Conservation (phyloP, 2,113 vertebrate species). For the Scortum barcoo region DNA sequence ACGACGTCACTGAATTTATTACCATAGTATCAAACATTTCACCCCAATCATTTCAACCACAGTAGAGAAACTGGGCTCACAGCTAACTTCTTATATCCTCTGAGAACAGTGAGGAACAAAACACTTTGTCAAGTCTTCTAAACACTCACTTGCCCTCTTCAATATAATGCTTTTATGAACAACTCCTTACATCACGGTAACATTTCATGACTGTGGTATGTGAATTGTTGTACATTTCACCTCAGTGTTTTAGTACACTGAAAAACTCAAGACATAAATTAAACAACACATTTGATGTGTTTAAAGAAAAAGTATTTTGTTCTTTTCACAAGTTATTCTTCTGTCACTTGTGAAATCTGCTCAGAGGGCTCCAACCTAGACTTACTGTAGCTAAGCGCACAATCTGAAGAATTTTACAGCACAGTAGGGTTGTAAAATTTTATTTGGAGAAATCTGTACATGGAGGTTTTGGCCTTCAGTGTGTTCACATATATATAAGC, state of each 20-base stretch:
- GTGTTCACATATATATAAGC: slow-evolving; percentile 81
- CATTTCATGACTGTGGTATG: slow-evolving; percentile 21
- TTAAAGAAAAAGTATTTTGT: neutral
- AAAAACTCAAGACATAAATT: neutral
- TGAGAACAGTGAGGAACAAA: slow-evolving; percentile 14
- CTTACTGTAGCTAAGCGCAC: slow-evolving; percentile 3
- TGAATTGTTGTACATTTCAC: neutral
- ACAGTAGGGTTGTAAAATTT: slow-evolving; percentile 80
- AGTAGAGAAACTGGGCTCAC: slow-evolving; percentile 21
- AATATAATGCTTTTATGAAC: slow-evolving; percentile 32
- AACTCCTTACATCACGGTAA: slow-evolving; percentile 36
- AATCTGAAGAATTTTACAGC: slow-evolving; percentile 64
- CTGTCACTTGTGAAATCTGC: slow-evolving; percentile 19
- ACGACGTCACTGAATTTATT: slow-evolving; percentile 74
- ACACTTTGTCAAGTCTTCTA: slow-evolving; percentile 2
- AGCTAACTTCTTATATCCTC: slow-evolving; percentile 10
- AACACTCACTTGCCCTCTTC: slow-evolving; percentile 10
- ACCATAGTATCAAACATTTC: slow-evolving; percentile 69
- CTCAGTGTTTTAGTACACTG: neutral
- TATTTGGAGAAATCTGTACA: slow-evolving; percentile 92
- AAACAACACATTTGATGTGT: neutral
- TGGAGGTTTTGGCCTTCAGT: slow-evolving; percentile 82
- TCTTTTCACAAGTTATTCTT: neutral
- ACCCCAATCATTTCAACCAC: slow-evolving; percentile 4
- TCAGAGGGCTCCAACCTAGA: slow-evolving; percentile 11